phyloP scores from a whole-genome alignment of 2,888 invertebrate genomes.

The Desoria tigrina region DNA sequence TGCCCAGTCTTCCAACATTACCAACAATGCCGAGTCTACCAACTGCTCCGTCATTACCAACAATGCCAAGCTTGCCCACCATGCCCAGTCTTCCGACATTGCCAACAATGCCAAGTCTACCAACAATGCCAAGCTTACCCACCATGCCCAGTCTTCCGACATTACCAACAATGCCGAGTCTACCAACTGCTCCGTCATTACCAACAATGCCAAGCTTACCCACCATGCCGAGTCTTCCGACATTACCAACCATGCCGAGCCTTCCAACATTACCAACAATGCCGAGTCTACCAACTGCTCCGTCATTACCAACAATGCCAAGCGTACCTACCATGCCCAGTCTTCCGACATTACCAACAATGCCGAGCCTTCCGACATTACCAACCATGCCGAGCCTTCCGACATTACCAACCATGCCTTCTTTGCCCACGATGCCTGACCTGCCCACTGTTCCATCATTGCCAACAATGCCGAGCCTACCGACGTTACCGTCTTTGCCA shows the following conservation, averaged over 20 bases:
- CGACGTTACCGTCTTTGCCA: slow-evolving; percentile 23
- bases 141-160: slow-evolving; percentile 13
- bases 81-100: slow-evolving; percentile 19
- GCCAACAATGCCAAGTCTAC: slow-evolving; percentile 13
- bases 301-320: slow-evolving; percentile 11
- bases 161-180: background rate
- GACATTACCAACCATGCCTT: slow-evolving; percentile 4
- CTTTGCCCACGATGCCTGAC: slow-evolving; percentile 19
- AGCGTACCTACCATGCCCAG: slow-evolving; percentile 3
- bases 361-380: background rate
- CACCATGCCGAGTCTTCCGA: slow-evolving; percentile 23
- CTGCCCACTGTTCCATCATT: slow-evolving; percentile 19
- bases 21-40: slow-evolving; percentile 8
- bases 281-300: background rate
- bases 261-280: slow-evolving; percentile 20
- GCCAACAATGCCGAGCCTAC: slow-evolving; percentile 24
- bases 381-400: slow-evolving; percentile 11
- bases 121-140: slow-evolving; percentile 2
- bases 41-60: slow-evolving; percentile 11
- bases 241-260: slow-evolving; percentile 15
- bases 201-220: slow-evolving; percentile 5
- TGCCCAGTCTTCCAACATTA: slow-evolving; percentile 8
- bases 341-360: slow-evolving; percentile 10
- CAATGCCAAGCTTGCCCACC: slow-evolving; percentile 8
- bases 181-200: slow-evolving; percentile 10